Conservation (phyloP, 2,797 vertebrate genomes). For the Vespertilio murinus region DNA sequence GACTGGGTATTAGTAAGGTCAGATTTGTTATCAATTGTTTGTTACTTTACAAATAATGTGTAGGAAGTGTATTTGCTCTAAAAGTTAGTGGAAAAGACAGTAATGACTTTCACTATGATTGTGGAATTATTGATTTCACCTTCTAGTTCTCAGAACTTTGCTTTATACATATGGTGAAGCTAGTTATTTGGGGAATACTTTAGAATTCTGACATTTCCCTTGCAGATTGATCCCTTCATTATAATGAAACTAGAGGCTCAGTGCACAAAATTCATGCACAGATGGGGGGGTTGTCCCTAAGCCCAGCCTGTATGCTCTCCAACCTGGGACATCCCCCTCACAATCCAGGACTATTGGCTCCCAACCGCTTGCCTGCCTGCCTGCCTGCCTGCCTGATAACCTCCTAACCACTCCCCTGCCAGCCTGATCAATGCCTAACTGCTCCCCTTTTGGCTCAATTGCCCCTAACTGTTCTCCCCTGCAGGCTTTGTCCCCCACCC, state of each 20-base stretch:
- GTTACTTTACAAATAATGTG: neutral
- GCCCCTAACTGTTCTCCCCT: too few relatives aligned
- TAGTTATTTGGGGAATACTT: neutral
- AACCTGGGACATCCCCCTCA: too few relatives aligned
- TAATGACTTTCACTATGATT: neutral
- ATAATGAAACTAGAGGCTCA: neutral
- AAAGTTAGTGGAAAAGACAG: neutral
- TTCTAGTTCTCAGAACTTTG: constrained; percentile 27
- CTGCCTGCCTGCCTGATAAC: too few relatives aligned
- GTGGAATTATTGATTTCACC: neutral
- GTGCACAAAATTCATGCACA: too few relatives aligned
- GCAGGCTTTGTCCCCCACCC: too few relatives aligned
- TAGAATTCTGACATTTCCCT: constrained; percentile 1
- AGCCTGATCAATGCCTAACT: too few relatives aligned
- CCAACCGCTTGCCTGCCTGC: too few relatives aligned
- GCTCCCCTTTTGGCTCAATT: too few relatives aligned
- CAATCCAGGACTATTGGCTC: too few relatives aligned
- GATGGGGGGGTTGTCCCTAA: too few relatives aligned
- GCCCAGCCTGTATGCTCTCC: too few relatives aligned
- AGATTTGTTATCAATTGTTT: neutral
- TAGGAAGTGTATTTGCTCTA: neutral
- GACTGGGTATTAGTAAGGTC: neutral
- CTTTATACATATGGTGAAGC: neutral
- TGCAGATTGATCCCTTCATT: neutral
- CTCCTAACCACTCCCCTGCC: too few relatives aligned